phyloP scores from a whole-genome alignment of 2,113 vertebrate species.

The Ageneiosus marmoratus region DNA sequence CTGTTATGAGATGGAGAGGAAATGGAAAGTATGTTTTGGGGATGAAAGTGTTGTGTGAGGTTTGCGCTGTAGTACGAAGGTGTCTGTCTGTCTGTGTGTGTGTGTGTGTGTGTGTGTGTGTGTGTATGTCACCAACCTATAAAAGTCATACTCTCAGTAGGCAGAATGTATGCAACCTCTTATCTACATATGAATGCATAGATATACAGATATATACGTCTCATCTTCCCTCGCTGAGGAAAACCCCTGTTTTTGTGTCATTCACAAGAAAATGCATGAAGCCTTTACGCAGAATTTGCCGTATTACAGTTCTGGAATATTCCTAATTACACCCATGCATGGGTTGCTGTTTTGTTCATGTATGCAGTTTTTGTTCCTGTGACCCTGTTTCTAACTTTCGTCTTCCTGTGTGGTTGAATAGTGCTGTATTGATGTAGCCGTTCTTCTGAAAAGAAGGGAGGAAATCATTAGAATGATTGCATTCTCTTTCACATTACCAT shows the following conservation, averaged over 20 bases:
- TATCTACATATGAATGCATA: conserved; percentile 9
- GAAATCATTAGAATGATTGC: neutral
- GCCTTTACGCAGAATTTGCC: neutral
- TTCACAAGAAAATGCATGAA: conserved; percentile 5
- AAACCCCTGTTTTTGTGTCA: neutral
- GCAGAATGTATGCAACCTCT: neutral
- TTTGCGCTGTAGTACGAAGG: conserved; percentile 12
- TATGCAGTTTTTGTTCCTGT: conserved; percentile 1
- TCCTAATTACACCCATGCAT: conserved; percentile 1
- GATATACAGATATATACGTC: conserved; percentile 25
- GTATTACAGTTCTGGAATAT: conserved; percentile 15
- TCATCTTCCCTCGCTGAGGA: conserved; percentile 22
- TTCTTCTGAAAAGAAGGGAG: neutral
- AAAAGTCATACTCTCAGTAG: conserved; percentile 7
- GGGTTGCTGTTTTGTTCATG: conserved; percentile 23
- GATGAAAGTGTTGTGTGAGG: conserved; percentile 29
- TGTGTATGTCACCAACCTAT: conserved; percentile 39
- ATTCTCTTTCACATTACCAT: neutral
- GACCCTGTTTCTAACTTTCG: conserved; percentile 22
- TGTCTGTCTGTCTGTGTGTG: neutral
- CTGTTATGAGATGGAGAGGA: conserved; percentile 59
- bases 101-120: conserved; percentile 5
- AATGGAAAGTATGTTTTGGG: conserved; percentile 69
- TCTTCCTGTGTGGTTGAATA: conserved; percentile 28
- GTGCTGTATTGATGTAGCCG: conserved; percentile 6